Base-by-base conservation (phyloP, 1,140 invertebrate genomes). In the Hyphantria cunea region DNA sequence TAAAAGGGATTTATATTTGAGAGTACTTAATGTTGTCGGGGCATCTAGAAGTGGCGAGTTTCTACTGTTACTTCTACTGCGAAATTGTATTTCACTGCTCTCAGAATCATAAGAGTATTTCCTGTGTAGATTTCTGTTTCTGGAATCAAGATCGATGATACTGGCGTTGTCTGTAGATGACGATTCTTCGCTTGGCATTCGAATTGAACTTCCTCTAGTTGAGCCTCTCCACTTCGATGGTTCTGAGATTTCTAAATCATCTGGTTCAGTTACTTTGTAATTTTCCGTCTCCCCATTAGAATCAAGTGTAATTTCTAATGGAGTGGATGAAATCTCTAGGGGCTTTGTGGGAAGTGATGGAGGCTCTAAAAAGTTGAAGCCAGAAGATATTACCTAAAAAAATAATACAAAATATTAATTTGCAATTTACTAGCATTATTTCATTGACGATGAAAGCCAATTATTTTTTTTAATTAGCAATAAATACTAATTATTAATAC, bases 181-280 rank as follows among this genome's bases (percentile, higher is more conserved):
- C 0, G 76, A 82, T 61, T 86, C 83, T 64, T 86, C 86, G 47
- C 91, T 92, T 0, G 93, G 92, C 73, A 93, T 93, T 75, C 95
- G 93, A 44, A 95, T 89, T 9, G 94, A 95, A 52, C 93, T 90
- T 14, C 92, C 79, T 72, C 92, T 93, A 12, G 92, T 92, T 14
- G 92, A 92, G 54, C 92, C 82, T 58, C 91, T 90, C 94, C 93
- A 94, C 67, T 93, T 93, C 17, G 89, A 90, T 7, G 90, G 84
- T 68, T 91, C 85, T n/a, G 85, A 89, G 55, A 90, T 91, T 17
- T 90, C 90, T 34, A 84, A 81, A 45, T 91, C 86, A 49, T 88
- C 85, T 37, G 86, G 82, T 74, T 91, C 88, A 41, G 85, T 90
- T 13, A 91, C 88, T 82, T 91, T 89, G 54, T 91, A 91, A 64